Evolutionary conservation across 2,888 invertebrate species (phyloP).

Genomic region (Pachliopta kotzebuea): DNA sequence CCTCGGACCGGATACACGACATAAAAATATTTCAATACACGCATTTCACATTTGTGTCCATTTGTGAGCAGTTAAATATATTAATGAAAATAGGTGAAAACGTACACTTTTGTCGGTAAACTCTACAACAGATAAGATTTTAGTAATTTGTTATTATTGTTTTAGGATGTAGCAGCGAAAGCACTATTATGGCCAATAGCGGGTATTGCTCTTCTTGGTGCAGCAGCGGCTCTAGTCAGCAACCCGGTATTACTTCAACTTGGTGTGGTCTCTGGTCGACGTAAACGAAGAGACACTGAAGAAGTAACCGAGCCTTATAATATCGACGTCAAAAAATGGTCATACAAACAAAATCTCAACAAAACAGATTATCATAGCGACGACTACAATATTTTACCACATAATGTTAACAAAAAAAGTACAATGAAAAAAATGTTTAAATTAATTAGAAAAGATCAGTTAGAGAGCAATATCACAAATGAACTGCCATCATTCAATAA

Average conservation of each 20-base stretch:
- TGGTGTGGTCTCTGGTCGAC: conserved; percentile 85
- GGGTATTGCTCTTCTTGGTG: conserved; percentile 89
- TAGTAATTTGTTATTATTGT: conserved; percentile 1
- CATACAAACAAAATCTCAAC: conserved; percentile 4
- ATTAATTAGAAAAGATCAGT: conserved; percentile 12
- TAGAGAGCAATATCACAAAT: conserved; percentile 19
- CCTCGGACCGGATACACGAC: background rate
- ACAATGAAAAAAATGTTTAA: conserved; percentile 7
- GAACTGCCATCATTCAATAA: background rate
- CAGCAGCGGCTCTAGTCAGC: conserved; percentile 88
- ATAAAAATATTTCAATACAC: background rate
- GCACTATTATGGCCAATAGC: conserved; percentile 86
- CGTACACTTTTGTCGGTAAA: background rate
- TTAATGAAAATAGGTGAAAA: background rate
- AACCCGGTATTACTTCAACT: conserved; percentile 90
- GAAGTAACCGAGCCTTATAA: conserved; percentile 41
- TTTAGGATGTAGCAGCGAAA: conserved; percentile 59
- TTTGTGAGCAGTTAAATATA: background rate
- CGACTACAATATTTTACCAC: background rate
- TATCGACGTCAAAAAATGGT: conserved; percentile 27
- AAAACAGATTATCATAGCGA: conserved; percentile 18
- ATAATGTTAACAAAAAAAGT: conserved; percentile 1
- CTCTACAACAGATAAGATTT: background rate
- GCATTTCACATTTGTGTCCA: background rate
- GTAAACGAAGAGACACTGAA: conserved; percentile 73